Base-by-base conservation (phyloP, 2,797 vertebrate genomes). In the Rhinogobio ventralis region DNA sequence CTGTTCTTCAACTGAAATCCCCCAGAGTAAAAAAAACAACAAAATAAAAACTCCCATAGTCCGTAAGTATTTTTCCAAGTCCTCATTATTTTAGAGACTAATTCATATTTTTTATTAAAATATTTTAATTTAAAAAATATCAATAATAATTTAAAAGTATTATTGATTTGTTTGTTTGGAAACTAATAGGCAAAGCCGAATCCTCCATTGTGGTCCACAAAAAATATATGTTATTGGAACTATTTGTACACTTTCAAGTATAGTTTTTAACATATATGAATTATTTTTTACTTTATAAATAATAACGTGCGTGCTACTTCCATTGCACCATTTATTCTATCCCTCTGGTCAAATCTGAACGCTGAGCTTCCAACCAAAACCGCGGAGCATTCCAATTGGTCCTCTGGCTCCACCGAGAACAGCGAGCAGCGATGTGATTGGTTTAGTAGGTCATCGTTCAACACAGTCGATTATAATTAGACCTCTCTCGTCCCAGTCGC, bases 311-410 rank as follows among this genome's bases (percentile, higher is more conserved):
- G 17, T 9, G 19, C 11, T 51, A 36, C 8, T 15, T n/a, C 2
- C 8, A 53, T 53, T 9, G 7, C 39, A 68, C 13, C 2, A n/a
- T 4, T 14, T 9, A n/a, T 39, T 51, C 20, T 13, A 19, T 11
- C 42, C 19, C 15, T 0, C 10, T 36, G 0, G 4, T 11, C 7
- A 45, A 49, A 64, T 10, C 2, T 62, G 14, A 49, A 62, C 39
- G 39, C 19, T 19, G 2, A 17, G 2, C 10, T 5, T 30, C 19
- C 25, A 10, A 42, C 1, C 11, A 28, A 7, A 15, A 30, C 17
- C 67, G 79, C 2, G 46, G 53, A 57, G 39, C 7, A 49, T 73
- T 49, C 3, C 14, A 15, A 62, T 73, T 82, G 69, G 80, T n/a
- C 19, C 7, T 17, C 10, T 49, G 1, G 4, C 49, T 49, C 25